Evolutionary conservation across 2,797 vertebrate species (phyloP).

Genomic region (Diceros bicornis): DNA sequence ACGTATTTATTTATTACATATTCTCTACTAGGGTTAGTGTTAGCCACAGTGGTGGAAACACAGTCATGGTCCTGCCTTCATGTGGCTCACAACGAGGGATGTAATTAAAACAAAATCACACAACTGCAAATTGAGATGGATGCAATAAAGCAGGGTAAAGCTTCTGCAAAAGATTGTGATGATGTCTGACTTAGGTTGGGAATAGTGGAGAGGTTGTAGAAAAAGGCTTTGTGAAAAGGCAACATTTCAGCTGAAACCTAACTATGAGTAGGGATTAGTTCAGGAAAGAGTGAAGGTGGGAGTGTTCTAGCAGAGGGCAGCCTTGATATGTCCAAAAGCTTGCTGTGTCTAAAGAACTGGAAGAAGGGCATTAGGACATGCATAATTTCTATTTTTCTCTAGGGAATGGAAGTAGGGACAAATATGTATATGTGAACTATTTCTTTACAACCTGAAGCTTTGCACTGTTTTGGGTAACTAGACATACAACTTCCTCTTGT

Average conservation of each 20-base stretch:
- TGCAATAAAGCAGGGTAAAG: not conserved
- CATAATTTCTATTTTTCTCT: not conserved
- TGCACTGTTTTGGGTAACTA: not conserved
- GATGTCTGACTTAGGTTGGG: not conserved
- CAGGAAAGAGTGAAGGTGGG: not conserved
- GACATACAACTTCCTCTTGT: not conserved
- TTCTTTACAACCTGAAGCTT: not conserved
- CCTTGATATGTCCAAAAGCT: not conserved
- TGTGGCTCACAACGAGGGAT: not conserved
- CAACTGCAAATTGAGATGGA: not conserved
- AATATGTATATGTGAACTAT: not conserved
- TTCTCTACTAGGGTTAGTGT: not conserved
- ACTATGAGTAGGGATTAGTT: not conserved
- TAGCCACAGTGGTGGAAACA: not conserved
- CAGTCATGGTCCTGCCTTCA: not conserved
- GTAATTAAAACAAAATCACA: not conserved
- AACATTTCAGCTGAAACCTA: not conserved
- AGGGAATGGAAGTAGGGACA: not conserved
- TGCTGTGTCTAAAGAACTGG: not conserved
- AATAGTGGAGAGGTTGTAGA: not conserved
- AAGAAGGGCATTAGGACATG: not conserved
- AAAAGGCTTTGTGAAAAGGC: not conserved
- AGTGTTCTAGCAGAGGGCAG: not conserved
- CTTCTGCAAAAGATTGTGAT: not conserved
- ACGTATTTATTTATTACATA: not conserved